Evolutionary conservation across 2,888 invertebrate genomes (phyloP).

Genomic region (Clusia tigrina): DNA sequence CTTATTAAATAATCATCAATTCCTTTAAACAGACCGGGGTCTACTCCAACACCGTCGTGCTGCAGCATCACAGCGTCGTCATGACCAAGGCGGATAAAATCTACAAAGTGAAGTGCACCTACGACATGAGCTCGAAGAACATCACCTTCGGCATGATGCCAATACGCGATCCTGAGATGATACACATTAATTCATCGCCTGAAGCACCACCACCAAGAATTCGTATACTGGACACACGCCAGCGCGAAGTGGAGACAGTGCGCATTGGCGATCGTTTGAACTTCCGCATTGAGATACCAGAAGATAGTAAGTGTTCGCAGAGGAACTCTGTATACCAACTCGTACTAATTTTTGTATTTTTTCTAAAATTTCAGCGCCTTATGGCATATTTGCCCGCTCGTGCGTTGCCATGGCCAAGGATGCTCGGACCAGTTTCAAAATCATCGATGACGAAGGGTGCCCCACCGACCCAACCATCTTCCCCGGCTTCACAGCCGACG

Average conservation of each 20-base stretch:
- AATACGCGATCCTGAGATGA: constrained; percentile 94
- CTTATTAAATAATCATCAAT: neutral
- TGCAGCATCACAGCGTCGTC: constrained; percentile 94
- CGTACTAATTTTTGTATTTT: neutral
- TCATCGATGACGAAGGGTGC: constrained; percentile 94
- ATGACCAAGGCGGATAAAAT: constrained; percentile 97
- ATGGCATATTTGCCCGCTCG: constrained; percentile 93
- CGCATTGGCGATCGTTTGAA: constrained; percentile 93
- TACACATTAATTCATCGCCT: constrained; percentile 93
- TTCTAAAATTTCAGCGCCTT: constrained; percentile 75
- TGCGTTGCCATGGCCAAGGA: constrained; percentile 98
- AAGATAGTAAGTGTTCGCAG: constrained; percentile 84
- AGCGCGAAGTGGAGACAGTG: constrained; percentile 91
- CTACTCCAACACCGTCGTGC: constrained; percentile 91
- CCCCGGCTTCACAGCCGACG: constrained; percentile 90
- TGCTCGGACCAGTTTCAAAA: constrained; percentile 94
- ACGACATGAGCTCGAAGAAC: constrained; percentile 95
- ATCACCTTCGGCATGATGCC: constrained; percentile 98
- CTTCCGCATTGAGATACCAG: constrained; percentile 95
- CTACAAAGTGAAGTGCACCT: constrained; percentile 95
- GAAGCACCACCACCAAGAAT: constrained; percentile 95
- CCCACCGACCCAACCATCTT: constrained; percentile 93
- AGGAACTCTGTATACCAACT: neutral
- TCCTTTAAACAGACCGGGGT: constrained; percentile 77
- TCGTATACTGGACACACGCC: constrained; percentile 85